Evolutionary conservation across 2,888 invertebrate species (phyloP), one percentile per base, ranked within the genome.

Genomic region (Heliconius cydno): DNA sequence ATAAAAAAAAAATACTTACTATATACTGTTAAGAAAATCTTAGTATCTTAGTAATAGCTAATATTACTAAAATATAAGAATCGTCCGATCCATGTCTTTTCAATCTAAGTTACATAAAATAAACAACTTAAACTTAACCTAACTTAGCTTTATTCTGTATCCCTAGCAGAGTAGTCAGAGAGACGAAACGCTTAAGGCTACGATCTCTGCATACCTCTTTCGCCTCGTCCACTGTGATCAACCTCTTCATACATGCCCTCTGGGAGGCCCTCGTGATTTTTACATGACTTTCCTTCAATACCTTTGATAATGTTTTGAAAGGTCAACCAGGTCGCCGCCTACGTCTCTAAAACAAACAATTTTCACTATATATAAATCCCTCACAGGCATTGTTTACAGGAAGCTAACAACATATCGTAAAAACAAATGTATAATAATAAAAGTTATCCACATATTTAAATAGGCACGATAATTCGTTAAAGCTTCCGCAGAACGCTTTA

Each of bases 381-480:
- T 70, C 25, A 41, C 1, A 70, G 70, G 25, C 41, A 28, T 75
- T 75, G 41, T 66, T 41, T 28, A 46, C 46, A 65, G 41, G 28
- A 75, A 46, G 7, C 28, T 25, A 66, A 12, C 38, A 75, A 65
- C 46, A 75, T 75, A 28, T 75, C 41, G 41, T 41, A 66, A 75
- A 75, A 75, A 41, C 67, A 34, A 13, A 38, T 73, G 73, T 72
- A 68, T 19, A 57, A 46, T 34, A 78, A 41, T 78, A 73, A 78
- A 74, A 74, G 60, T 78, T 60, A 38, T 74, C 34, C 78, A 25
- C 38, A 71, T 78, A 78, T 74, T 78, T 74, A 67, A 74, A 78
- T 78, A 78, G 66, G 57, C 57, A 41, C 67, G 67, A 74, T 78
- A 78, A 78, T 78, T 67, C 60, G 28, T 28, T 78, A 38, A 67